Conservation (phyloP, 2,113 vertebrate species). For the Eleginops maclovinus region DNA sequence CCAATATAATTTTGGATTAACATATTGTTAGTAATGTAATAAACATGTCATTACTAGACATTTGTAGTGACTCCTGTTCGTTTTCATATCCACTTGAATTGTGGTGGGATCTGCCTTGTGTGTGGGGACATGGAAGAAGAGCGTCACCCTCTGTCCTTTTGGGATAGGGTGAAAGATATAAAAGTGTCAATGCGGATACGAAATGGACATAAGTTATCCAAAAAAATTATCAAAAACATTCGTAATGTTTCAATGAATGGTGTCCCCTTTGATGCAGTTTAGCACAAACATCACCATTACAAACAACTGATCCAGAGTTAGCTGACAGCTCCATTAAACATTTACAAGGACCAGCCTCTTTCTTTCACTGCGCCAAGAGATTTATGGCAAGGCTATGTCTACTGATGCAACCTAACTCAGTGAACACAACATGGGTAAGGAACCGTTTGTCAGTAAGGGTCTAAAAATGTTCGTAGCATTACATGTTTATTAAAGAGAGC, state of each 20-base stretch:
- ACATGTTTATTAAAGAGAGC: neutral
- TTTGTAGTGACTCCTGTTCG: neutral
- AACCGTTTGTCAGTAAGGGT: too few relatives aligned
- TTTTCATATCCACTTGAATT: too few relatives aligned
- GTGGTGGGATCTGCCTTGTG: neutral
- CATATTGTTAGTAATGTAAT: neutral
- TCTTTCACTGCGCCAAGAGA: neutral
- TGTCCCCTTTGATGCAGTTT: constrained; percentile 34
- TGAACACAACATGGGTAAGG: neutral
- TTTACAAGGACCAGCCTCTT: constrained; percentile 26
- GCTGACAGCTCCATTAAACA: constrained; percentile 33
- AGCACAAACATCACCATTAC: constrained; percentile 17
- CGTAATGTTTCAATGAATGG: neutral
- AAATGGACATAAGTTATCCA: neutral
- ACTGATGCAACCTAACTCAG: neutral
- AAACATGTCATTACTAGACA: neutral
- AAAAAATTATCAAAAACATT: neutral
- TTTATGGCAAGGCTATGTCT: neutral
- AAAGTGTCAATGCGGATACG: neutral
- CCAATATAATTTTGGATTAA: neutral
- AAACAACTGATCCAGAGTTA: constrained; percentile 31
- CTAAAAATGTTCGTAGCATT: neutral
- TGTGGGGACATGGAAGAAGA: neutral
- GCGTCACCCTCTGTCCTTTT: neutral
- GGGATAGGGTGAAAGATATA: neutral